Evolutionary conservation across 2,888 invertebrate genomes (phyloP).

Genomic region (Nomada goodeniana): DNA sequence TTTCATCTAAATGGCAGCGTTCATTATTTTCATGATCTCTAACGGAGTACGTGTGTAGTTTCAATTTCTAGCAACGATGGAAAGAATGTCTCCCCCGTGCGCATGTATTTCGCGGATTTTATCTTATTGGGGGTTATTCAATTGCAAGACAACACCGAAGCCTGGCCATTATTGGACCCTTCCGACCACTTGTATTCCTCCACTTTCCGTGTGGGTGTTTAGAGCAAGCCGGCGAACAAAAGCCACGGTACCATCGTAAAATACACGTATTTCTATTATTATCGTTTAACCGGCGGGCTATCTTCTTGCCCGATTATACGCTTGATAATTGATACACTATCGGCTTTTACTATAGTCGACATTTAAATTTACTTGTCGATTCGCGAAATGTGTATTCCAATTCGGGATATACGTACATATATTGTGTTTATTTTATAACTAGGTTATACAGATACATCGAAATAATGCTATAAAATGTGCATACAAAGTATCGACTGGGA

Average conservation of each 20-base stretch:
- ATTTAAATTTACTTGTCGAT: neutral
- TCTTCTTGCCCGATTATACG: slow-evolving; percentile 8
- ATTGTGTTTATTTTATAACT: neutral
- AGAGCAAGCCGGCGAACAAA: slow-evolving; percentile 37
- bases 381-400: neutral
- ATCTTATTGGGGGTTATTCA: slow-evolving; percentile 54
- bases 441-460: neutral
- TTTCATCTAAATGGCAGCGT: slow-evolving; percentile 44
- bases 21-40: slow-evolving; percentile 68
- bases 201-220: slow-evolving; percentile 51
- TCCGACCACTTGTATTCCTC: slow-evolving; percentile 22
- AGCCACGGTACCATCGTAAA: slow-evolving; percentile 37
- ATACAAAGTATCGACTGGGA: too few relatives aligned
- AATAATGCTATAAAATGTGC: neutral
- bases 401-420: neutral
- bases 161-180: slow-evolving; percentile 49
- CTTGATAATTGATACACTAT: slow-evolving; percentile 27
- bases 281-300: slow-evolving; percentile 18
- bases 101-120: slow-evolving; percentile 28
- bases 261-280: slow-evolving; percentile 32
- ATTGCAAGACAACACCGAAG: slow-evolving; percentile 61
- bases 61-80: slow-evolving; percentile 60
- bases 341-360: neutral
- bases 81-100: slow-evolving; percentile 5
- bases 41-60: slow-evolving; percentile 24